Base-by-base conservation (phyloP, 2,797 vertebrate genomes). In the Avahi laniger region DNA sequence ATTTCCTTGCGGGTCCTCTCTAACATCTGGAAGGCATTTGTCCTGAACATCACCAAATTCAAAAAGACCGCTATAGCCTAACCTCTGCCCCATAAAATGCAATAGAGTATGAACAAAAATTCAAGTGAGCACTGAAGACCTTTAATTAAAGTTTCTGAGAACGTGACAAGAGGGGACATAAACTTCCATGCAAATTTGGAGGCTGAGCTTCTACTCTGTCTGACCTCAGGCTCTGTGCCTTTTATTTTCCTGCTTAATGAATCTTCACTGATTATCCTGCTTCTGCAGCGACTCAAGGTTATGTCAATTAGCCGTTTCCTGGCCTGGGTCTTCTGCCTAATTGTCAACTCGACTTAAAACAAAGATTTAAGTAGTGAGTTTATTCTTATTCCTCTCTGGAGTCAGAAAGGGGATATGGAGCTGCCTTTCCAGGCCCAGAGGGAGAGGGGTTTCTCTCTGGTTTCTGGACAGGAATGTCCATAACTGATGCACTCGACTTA, bases 171-270 rank as follows among this genome's bases (percentile, higher is more conserved):
- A n/a, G 78, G 22, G 63, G 35, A 79, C 35, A 50, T 52, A 38
- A 75, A 65, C 63, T 43, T 75, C 63, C 18, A 2, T 28, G 78
- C 59, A 57, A 90, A 92, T 41, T 28, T 70, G 38, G 76, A 93
- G 72, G 30, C 41, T 50, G 59, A 92, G 67, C 41, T 38, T 46
- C 4, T 18, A 72, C 76, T 91, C n/a, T 2, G 26, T 90, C 59
- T 72, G 75, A 72, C 35, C 20, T 84, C 30, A 50, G 54, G 65
- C 78, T 89, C 63, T 30, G 20, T n/a, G 92, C 18, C 65, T 83
- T 92, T 95, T 26, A 35, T 52, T 94, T 83, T 86, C 35, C 63
- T 89, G 57, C 73, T 95, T 76, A 76, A 46, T 38, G 85, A 94
- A 50, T 90, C 70, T 82, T 54, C 69, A 41, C 59, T 73, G 65